phyloP scores from a whole-genome alignment of 2,888 invertebrate species.

The Trissolcus brochymenae region DNA sequence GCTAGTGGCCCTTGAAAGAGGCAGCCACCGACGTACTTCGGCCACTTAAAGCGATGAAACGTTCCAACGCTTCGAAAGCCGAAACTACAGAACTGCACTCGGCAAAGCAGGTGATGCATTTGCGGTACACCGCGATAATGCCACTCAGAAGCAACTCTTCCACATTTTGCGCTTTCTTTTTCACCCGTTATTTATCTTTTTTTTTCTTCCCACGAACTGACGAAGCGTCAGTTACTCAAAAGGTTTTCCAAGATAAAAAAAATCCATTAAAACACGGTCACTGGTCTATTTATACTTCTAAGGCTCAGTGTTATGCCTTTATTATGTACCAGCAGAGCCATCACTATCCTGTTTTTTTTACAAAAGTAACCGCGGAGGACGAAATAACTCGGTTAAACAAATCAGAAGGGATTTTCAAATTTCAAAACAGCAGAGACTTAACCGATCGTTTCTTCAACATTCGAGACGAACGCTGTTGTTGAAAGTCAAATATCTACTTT shows the following conservation, averaged over 20 bases:
- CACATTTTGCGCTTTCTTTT: conserved; percentile 3
- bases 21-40: conserved; percentile 42
- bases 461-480: too few relatives aligned
- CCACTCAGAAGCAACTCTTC: conserved; percentile 64
- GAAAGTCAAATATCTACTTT: too few relatives aligned
- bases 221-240: conserved; percentile 64
- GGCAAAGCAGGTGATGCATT: conserved; percentile 58
- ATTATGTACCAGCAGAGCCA: not conserved
- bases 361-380: too few relatives aligned
- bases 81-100: conserved; percentile 57
- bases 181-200: not conserved
- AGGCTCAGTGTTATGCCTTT: not conserved
- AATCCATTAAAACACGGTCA: conserved; percentile 46
- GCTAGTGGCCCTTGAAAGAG: conserved; percentile 56
- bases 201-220: conserved; percentile 64
- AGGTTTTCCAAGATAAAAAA: conserved; percentile 45
- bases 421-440: too few relatives aligned
- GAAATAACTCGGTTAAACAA: too few relatives aligned
- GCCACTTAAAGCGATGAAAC: conserved; percentile 57
- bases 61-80: conserved; percentile 58
- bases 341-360: too few relatives aligned
- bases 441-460: too few relatives aligned
- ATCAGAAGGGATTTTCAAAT: too few relatives aligned
- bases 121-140: conserved; percentile 64
- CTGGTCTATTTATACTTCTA: conserved; percentile 22